Conservation (phyloP, 2,888 invertebrate genomes). For the Drosophila lutescens region DNA sequence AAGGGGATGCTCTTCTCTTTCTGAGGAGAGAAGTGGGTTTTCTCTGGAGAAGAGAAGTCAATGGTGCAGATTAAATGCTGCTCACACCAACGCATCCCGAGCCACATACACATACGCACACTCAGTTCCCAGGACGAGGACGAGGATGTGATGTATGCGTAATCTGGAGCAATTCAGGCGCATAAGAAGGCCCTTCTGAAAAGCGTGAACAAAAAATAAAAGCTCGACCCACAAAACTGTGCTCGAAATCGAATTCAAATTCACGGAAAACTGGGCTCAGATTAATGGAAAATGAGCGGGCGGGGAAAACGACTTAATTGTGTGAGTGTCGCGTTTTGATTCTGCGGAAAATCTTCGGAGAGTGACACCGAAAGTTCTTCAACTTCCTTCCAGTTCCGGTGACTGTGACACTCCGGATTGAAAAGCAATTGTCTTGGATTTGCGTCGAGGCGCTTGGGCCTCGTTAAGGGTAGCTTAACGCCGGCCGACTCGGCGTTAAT, state of each 20-base stretch:
- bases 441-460: conserved; percentile 59
- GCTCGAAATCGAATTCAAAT: conserved; percentile 70
- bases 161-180: conserved; percentile 80
- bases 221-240: conserved; percentile 46
- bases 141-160: conserved; percentile 64
- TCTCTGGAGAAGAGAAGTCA: conserved; percentile 71
- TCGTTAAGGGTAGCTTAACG: conserved; percentile 62
- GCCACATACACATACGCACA: background rate
- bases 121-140: conserved; percentile 32
- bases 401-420: conserved; percentile 71
- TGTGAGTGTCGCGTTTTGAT: conserved; percentile 74
- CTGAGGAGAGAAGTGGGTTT: conserved; percentile 62
- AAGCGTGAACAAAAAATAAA: conserved; percentile 58
- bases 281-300: conserved; percentile 45
- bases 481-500: conserved; percentile 65
- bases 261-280: conserved; percentile 55
- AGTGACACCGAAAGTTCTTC: conserved; percentile 23
- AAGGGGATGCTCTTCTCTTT: conserved; percentile 20
- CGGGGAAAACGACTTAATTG: conserved; percentile 78
- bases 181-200: conserved; percentile 72
- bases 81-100: conserved; percentile 49
- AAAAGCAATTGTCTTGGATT: conserved; percentile 82
- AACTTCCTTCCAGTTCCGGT: conserved; percentile 18
- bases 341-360: conserved; percentile 46
- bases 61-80: conserved; percentile 81